Base-by-base conservation (phyloP, 2,888 invertebrate species). In the Cerastis leucographa region DNA sequence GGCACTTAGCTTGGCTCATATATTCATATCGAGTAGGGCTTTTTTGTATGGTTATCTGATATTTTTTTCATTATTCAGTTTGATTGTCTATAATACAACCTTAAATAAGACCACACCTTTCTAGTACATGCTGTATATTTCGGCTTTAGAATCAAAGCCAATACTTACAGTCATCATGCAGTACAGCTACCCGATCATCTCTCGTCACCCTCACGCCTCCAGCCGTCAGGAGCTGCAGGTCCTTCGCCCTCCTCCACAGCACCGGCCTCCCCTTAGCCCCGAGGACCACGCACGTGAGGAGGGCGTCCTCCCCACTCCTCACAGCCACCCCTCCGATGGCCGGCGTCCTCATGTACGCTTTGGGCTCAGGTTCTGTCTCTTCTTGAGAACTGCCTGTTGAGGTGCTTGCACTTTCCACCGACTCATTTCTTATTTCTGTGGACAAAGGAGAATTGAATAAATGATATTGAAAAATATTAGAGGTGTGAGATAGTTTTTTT, bases 261-360 rank as follows among this genome's bases (percentile, higher is more conserved):
- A 98, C 98, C 0, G 98, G 98, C 89, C 97, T 97, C 44, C 97
- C 97, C 56, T 97, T 97, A 5, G 97, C 97, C 49, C 98, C 97
- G 49, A 97, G 95, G 49, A 98, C 98, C 74, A 98, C 98, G 93
- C 98, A 98, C 19, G 98, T 98, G 69, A 98, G 97, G 61, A 98
- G 95, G 4, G 98, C 98, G 91, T 98, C 98, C 88, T 98, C 98
- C 19, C 98, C 98, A 72, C 93, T 94, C 86, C 92, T 92, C 25
- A 96, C 96, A 0, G 94, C 91, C 0, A 96, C 95, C 0, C 95
- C 95, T 0, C 94, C 94, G 6, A 82, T 70, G 0, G 92, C 90
- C 0, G 96, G 96, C 0, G 95, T 93, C 42, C 92, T 87, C 96
- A 96, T 96, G 92, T 94, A 96, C 0, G 94, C 94, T 76, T 92